Evolutionary conservation across 2,797 vertebrate genomes (phyloP).

Genomic region (Amblyraja radiata): DNA sequence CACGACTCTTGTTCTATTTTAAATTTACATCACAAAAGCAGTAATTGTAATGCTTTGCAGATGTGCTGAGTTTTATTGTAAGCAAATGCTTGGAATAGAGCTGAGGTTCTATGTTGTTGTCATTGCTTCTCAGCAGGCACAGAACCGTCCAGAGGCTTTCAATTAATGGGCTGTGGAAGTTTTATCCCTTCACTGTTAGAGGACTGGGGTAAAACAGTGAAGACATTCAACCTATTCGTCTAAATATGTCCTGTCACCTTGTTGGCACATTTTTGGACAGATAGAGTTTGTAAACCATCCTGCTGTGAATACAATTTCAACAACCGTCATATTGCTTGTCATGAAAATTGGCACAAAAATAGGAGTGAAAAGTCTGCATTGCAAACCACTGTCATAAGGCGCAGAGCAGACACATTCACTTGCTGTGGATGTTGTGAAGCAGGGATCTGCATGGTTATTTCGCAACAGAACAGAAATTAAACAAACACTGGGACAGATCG

Average conservation of each 20-base stretch:
- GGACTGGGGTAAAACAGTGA: not conserved
- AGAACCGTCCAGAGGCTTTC: not conserved
- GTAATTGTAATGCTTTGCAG: not conserved
- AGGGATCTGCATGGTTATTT: not conserved
- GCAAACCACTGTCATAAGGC: not conserved
- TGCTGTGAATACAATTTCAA: not conserved
- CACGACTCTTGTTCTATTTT: not conserved
- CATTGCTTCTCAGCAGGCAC: not conserved
- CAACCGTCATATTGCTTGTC: too few relatives aligned
- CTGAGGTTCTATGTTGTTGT: not conserved
- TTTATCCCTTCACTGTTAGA: not conserved
- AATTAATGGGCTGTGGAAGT: not conserved
- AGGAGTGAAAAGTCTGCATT: not conserved
- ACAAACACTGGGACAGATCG: not conserved
- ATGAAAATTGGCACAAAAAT: not conserved
- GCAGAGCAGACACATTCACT: not conserved
- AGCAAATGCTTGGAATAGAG: not conserved
- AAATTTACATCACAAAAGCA: not conserved
- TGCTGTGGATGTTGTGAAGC: not conserved
- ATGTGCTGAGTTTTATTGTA: not conserved
- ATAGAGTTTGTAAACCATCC: not conserved
- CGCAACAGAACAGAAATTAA: not conserved
- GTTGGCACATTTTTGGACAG: not conserved
- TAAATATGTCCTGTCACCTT: not conserved
- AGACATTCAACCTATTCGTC: not conserved